Evolutionary conservation across 2,888 invertebrate species (phyloP).

Genomic region (Pyrochroa serraticornis): DNA sequence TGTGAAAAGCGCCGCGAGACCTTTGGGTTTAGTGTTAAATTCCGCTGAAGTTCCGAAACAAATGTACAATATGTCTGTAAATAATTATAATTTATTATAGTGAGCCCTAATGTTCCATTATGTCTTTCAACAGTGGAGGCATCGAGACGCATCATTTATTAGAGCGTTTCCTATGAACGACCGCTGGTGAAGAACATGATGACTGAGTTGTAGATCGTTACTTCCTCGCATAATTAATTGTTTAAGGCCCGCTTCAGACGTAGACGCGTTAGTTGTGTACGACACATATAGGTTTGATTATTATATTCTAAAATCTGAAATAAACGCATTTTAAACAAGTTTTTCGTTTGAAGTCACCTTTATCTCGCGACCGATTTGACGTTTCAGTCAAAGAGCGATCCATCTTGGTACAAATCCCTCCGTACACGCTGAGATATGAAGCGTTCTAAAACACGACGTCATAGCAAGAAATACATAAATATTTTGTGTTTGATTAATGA

Average conservation of each 20-base stretch:
- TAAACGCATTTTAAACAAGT: slow-evolving; percentile 30
- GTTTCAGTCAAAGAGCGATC: slow-evolving; percentile 27
- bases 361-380: slow-evolving; percentile 16
- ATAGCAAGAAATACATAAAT: slow-evolving; percentile 42
- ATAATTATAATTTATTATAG: slow-evolving; percentile 53
- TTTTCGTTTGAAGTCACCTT: neutral
- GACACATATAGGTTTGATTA: slow-evolving; percentile 35
- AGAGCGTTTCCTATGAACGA: slow-evolving; percentile 39
- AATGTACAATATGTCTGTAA: slow-evolving; percentile 49
- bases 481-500: slow-evolving; percentile 53
- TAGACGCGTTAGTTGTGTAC: slow-evolving; percentile 29
- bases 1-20: neutral
- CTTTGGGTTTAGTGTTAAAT: slow-evolving; percentile 20
- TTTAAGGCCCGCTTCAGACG: slow-evolving; percentile 31
- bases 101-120: slow-evolving; percentile 46
- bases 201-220: slow-evolving; percentile 46
- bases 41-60: slow-evolving; percentile 36
- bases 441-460: slow-evolving; percentile 46
- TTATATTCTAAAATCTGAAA: slow-evolving; percentile 35
- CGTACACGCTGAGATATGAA: slow-evolving; percentile 39
- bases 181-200: slow-evolving; percentile 48
- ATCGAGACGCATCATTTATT: slow-evolving; percentile 48
- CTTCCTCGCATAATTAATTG: slow-evolving; percentile 48
- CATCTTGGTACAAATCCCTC: slow-evolving; percentile 31
- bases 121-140: slow-evolving; percentile 48